Evolutionary conservation across 2,113 vertebrate species (phyloP).

Genomic region (Macquaria australasica): DNA sequence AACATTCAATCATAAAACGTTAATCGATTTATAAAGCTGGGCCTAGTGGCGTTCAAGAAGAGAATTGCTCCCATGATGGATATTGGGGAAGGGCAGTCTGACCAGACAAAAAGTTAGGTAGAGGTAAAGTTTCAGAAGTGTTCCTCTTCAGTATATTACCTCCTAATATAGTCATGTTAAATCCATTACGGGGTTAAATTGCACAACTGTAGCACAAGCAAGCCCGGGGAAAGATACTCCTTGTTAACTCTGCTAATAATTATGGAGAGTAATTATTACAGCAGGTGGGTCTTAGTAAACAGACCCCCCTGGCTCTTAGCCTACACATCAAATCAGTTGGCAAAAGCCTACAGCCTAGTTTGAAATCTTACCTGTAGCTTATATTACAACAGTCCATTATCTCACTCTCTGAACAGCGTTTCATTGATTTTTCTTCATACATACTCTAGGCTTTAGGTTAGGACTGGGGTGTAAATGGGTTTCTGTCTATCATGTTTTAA

Average conservation of each 20-base stretch:
- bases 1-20: conserved; percentile 9
- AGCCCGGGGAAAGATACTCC: neutral
- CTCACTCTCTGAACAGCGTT: neutral
- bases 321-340: neutral
- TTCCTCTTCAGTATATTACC: neutral
- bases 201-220: neutral
- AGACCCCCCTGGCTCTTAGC: neutral
- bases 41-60: neutral
- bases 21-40: neutral
- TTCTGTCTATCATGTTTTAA: neutral
- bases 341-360: neutral
- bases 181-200: neutral
- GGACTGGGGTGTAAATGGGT: neutral
- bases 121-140: neutral
- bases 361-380: neutral
- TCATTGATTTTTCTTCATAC: neutral
- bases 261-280: neutral
- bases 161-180: neutral
- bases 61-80: neutral
- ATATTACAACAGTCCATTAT: neutral
- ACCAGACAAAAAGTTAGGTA: neutral
- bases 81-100: neutral
- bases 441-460: neutral
- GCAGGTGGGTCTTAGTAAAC: neutral
- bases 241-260: neutral